Percentiles rank a stretch among this genome's conserved stretches.
Evolutionary conservation across 2,113 vertebrate genomes (phyloP).

Genomic region (Esox niger): DNA sequence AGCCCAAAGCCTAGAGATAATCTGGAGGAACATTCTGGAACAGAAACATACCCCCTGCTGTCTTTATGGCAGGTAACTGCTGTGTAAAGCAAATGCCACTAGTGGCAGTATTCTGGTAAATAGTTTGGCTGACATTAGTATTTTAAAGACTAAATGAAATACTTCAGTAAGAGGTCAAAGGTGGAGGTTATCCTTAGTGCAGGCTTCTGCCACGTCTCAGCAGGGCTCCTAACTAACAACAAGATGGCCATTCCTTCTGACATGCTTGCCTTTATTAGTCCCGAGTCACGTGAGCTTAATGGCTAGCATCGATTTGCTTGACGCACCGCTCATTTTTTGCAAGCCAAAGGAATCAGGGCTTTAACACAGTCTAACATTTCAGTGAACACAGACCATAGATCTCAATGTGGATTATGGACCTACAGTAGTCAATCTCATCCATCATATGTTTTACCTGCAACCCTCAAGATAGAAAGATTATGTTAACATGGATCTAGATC

Average conservation of each 20-base stretch:
- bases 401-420: too few relatives aligned
- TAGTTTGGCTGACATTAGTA: background rate
- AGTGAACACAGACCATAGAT: background rate
- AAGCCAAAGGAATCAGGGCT: background rate
- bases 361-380: background rate
- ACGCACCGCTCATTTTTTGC: background rate
- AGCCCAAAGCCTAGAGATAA: too few relatives aligned
- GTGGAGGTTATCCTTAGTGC: slow-evolving; percentile 17
- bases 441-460: too few relatives aligned
- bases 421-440: too few relatives aligned
- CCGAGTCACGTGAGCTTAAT: background rate
- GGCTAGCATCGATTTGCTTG: background rate
- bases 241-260: too few relatives aligned
- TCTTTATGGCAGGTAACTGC: background rate
- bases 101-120: slow-evolving; percentile 11
- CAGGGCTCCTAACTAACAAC: too few relatives aligned
- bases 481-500: too few relatives aligned
- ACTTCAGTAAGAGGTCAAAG: slow-evolving; percentile 23
- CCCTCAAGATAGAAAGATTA: too few relatives aligned
- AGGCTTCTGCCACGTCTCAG: background rate
- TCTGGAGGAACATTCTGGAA: slow-evolving; percentile 27
- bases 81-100: slow-evolving; percentile 12
- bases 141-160: slow-evolving; percentile 14
- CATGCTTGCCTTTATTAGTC: too few relatives aligned
- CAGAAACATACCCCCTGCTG: background rate